Conservation (phyloP, 2,113 vertebrate genomes). For the Prinia subflava region DNA sequence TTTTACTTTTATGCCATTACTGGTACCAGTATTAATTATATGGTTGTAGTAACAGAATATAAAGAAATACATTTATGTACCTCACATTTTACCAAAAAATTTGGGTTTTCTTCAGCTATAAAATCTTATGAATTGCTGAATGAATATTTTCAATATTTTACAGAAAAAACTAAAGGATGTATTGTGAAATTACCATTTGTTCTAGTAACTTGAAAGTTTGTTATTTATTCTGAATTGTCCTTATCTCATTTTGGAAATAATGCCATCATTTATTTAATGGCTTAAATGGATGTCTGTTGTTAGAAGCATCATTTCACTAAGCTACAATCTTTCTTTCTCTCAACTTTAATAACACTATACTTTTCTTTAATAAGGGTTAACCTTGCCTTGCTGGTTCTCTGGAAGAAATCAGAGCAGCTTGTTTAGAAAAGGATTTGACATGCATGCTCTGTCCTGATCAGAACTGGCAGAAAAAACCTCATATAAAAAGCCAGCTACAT, state of each 20-base stretch:
- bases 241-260: not conserved
- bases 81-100: not conserved
- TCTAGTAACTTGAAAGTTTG: not conserved
- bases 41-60: not conserved
- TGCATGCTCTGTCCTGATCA: slow-evolving; percentile 5
- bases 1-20: not conserved
- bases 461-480: slow-evolving; percentile 37
- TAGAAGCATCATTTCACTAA: not conserved
- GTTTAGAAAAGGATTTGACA: slow-evolving; percentile 56
- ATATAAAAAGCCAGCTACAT: slow-evolving; percentile 4
- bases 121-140: not conserved
- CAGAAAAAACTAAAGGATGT: not conserved
- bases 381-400: not conserved
- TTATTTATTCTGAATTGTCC: not conserved
- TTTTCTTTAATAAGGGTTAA: slow-evolving; percentile 28
- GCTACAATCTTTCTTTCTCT: not conserved
- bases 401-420: slow-evolving; percentile 18
- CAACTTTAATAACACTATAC: not conserved
- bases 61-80: not conserved
- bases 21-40: not conserved
- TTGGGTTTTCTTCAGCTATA: not conserved
- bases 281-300: not conserved
- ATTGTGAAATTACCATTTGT: not conserved
- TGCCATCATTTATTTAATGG: not conserved
- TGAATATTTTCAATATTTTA: not conserved